Base-by-base conservation (phyloP, 1,140 invertebrate genomes). In the Temnothorax curvispinosus region DNA sequence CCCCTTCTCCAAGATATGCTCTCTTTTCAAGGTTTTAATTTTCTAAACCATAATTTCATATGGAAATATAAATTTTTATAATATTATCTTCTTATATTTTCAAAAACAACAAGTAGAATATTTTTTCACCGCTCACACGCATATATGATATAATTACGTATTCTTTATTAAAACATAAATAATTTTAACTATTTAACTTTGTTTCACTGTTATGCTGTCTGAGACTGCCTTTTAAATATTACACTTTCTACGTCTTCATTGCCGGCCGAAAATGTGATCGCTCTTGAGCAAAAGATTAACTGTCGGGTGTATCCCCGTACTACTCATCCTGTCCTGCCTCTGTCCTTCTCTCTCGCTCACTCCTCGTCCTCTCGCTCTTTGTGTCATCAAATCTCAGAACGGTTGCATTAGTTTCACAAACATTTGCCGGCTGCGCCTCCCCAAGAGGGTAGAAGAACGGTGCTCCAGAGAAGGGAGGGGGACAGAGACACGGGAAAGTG, bases 331-430 rank as follows among this genome's bases (percentile, higher is more conserved):
- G 7, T 67, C 44, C 6, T 72, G 3, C 27, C 32, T 60, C 47
- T 41, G 18, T 81, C 21, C 15, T 13, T 41, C 15, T n/a, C 41
- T 38, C 35, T 27, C 52, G 67, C 4, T 27, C n/a, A 35, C 5
- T 35, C 35, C 13, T 32, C 13, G 4, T 38, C 15, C 64, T 86
- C 80, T 86, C 88, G 81, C 87, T 86, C 86, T 86, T 65, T 82
- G 60, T 71, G 35, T 81, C 87, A 85, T 91, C 89, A 91, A 91
- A 91, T 91, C 90, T 77, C 87, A 88, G 88, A 85, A 89, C 78
- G 87, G 85, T 87, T 85, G 88, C 87, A 91, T 90, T 91, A 91
- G 90, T 90, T 91, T 85, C 84, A 84, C 90, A 91, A 91, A 91
- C 87, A 91, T 91, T 91, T 91, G 77, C 91, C 90, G 78, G 81